Base-by-base conservation (phyloP, 2,888 invertebrate species). In the Acleris sparsana region DNA sequence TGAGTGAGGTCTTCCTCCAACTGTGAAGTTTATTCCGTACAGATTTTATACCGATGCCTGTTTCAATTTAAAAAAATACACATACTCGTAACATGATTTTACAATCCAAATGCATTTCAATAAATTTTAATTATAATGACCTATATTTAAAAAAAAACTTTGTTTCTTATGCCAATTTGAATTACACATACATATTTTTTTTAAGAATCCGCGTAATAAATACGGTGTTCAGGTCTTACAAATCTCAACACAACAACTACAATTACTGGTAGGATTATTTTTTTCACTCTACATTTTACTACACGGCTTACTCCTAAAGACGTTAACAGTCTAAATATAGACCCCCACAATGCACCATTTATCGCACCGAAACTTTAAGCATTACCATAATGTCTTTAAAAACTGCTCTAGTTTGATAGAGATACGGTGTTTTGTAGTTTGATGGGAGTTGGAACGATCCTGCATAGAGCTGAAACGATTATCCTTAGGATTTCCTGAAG, bases 331-430 rank as follows among this genome's bases (percentile, higher is more conserved):
- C 53, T 60, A 64, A 49, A 55, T 64, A 49, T 64, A 64, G 59
- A 60, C 17, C 18, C 61, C 48, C 64, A 49, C 59, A 51, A 64
- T 64, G 59, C 55, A 64, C 64, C 59, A 64, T 64, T 60, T 59
- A 60, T 17, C 39, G 39, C 2, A 39, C 43, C 59, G 7, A 63
- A 58, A 58, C 63, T 55, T 53, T 11, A 64, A 43, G 48, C 17
- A 18, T 53, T 49, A 55, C 46, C 49, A 20, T 49, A 55, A 49
- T 1, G 25, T 33, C 53, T 53, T 22, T 55, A 20, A 55, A 55
- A 55, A 55, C 20, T 44, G 29, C 51, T 57, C 9, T 39, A 52
- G 43, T 44, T n/a, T 17, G 22, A 53, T 46, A 58, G 63, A 56
- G 43, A 56, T 56, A 62, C 18, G 43, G 63, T 57, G 52, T 52